Base-by-base conservation (phyloP, 2,888 invertebrate species). In the Norana najaformis region DNA sequence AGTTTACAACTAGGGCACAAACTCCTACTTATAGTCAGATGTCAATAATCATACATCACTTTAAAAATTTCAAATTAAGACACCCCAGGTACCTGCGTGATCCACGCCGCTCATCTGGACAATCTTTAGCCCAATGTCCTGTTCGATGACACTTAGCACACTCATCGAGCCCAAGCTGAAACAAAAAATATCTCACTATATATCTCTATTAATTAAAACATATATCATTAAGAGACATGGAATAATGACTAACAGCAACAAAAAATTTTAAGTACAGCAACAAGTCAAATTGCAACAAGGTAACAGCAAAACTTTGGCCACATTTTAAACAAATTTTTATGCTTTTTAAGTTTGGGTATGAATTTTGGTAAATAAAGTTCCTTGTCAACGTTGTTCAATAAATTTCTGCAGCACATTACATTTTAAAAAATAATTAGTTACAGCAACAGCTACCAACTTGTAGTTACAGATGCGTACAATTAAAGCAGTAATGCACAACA, bases 121-220 rank as follows among this genome's bases (percentile, higher is more conserved):
- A 95, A 92, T 95, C 95, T 83, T 95, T 91, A 0, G 95, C 95
- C 94, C 94, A 95, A 91, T 95, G 95, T 6, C 95, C 95, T 30
- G 93, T 93, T 41, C 95, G 93, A 90, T 94, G 94, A 92, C 95
- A 95, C 90, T 94, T 93, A 91, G 95, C 95, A 90, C 95, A 95
- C 91, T 95, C 95, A 91, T 95, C 95, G 91, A 93, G 93, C n/a
- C 93, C 93, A 91, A 92, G 91, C 88, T 85, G 35, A 85, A 85
- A 85, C 37, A 85, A 35, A 36, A n/a, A 85, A 36, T 8, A 85
- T 2, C 30, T 69, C 8, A 69, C 30, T 13, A 69, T 47, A n/a
- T n/a, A 1, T 41, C 69, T 69, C n/a, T n/a, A 69, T n/a, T n/a
- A 13, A 69, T 69, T 69, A n/a, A n/a, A 53, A 53, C 4, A 30